phyloP scores from a whole-genome alignment of 2,888 invertebrate species.

The Eupithecia dodoneata region DNA sequence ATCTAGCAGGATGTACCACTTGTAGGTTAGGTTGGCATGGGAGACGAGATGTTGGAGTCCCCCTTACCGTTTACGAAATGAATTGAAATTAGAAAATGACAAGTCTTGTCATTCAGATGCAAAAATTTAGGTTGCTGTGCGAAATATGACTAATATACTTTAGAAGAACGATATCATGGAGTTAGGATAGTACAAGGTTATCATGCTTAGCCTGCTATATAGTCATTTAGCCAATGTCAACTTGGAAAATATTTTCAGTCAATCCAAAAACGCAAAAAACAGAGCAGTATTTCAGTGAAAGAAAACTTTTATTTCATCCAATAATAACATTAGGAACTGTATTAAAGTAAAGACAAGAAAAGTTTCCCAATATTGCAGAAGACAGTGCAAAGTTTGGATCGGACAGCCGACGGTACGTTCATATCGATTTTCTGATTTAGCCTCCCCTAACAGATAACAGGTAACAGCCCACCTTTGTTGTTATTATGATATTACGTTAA shows the following conservation, averaged over 20 bases:
- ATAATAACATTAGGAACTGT: constrained; percentile 38
- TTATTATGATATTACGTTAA: constrained; percentile 34
- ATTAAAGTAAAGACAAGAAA: constrained; percentile 49
- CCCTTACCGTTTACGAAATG: background rate
- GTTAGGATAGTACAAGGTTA: background rate
- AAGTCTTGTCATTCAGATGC: background rate
- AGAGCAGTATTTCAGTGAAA: constrained; percentile 18
- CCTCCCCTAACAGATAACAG: constrained; percentile 77
- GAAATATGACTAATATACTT: background rate
- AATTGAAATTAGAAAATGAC: background rate
- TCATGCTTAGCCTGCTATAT: background rate
- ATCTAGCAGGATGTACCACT: too few relatives aligned
- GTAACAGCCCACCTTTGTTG: constrained; percentile 53
- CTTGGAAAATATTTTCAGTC: background rate
- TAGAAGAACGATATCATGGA: background rate
- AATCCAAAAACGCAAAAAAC: constrained; percentile 4
- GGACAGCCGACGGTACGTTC: constrained; percentile 53
- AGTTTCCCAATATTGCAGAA: constrained; percentile 48
- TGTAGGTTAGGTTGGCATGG: too few relatives aligned
- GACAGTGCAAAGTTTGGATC: constrained; percentile 57
- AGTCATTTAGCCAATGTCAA: background rate
- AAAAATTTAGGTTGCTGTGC: too few relatives aligned
- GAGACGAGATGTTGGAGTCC: too few relatives aligned
- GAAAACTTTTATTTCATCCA: constrained; percentile 26
- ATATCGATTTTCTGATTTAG: constrained; percentile 82